A percentile compares a stretch with the other conserved stretches of the same genome.
phyloP scores from a whole-genome alignment of 2,888 invertebrate genomes.

The Habrosyne pyritoides region DNA sequence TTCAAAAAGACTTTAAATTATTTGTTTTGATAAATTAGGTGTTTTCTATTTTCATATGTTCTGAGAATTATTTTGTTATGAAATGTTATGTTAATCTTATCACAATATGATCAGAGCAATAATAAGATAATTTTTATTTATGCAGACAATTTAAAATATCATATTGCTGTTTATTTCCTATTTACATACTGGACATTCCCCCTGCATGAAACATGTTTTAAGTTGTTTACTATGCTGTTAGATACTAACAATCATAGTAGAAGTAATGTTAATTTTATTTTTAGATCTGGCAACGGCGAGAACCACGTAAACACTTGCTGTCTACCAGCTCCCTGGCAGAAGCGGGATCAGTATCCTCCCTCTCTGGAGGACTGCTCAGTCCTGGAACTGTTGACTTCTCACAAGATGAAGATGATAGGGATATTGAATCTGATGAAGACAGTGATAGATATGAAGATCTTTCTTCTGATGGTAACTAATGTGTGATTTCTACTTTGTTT shows the following conservation, averaged over 20 bases:
- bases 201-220: background rate
- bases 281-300: conserved; percentile 93
- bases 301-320: conserved; percentile 92
- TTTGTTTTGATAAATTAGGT: no score
- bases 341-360: conserved; percentile 92
- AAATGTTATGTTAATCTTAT: background rate
- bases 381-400: conserved; percentile 90
- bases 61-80: background rate
- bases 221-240: background rate
- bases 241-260: no score
- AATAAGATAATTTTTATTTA: background rate
- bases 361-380: conserved; percentile 92
- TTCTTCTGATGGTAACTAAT: conserved; percentile 87
- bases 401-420: conserved; percentile 91
- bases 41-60: background rate
- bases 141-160: no score
- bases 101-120: background rate
- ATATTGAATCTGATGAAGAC: conserved; percentile 91
- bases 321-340: conserved; percentile 94
- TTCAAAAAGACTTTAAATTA: no score
- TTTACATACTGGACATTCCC: background rate
- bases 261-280: conserved; percentile 11
- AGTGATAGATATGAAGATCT: conserved; percentile 94
- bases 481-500: conserved; percentile 8
- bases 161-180: background rate